phyloP scores from a whole-genome alignment of 2,888 invertebrate species.

The Epinotia brunnichana region DNA sequence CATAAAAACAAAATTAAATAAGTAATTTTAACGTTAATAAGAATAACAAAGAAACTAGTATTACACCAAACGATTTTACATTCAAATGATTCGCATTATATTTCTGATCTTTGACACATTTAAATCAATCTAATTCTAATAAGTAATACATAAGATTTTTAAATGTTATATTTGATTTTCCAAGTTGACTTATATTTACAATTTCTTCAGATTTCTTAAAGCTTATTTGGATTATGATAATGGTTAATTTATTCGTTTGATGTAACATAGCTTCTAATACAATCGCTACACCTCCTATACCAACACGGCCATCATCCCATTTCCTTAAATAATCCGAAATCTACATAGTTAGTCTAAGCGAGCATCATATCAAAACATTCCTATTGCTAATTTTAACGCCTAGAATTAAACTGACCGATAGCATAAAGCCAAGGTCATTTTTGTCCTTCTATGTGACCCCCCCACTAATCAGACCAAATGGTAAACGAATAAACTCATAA shows the following conservation, averaged over 20 bases:
- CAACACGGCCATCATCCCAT: slow-evolving; percentile 1
- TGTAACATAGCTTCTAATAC: not conserved
- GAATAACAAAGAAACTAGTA: slow-evolving; percentile 9
- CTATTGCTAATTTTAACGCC: slow-evolving; percentile 28
- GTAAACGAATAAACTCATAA: not conserved
- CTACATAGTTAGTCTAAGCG: slow-evolving; percentile 32
- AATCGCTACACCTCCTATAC: not conserved
- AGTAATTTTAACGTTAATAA: not conserved
- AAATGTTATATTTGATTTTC: not conserved
- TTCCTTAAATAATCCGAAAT: slow-evolving; percentile 16
- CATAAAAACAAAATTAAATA: slow-evolving; percentile 11
- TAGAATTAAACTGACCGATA: slow-evolving; percentile 21
- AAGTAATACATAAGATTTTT: not conserved
- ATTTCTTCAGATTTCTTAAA: no score
- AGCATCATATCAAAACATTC: slow-evolving; percentile 38
- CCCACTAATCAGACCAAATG: slow-evolving; percentile 33
- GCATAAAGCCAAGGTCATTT: slow-evolving; percentile 21
- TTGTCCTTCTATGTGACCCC: slow-evolving; percentile 30
- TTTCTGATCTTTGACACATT: not conserved
- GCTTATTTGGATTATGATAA: not conserved
- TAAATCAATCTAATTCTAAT: not conserved
- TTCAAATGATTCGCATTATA: no score
- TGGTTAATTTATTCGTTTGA: not conserved
- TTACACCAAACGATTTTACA: slow-evolving; percentile 3
- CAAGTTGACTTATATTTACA: not conserved